These are phyloP conservation scores for Sebastes fasciatus DNA, from an alignment of 2,113 vertebrate genomes.

Conservation along the genomic window DNA sequence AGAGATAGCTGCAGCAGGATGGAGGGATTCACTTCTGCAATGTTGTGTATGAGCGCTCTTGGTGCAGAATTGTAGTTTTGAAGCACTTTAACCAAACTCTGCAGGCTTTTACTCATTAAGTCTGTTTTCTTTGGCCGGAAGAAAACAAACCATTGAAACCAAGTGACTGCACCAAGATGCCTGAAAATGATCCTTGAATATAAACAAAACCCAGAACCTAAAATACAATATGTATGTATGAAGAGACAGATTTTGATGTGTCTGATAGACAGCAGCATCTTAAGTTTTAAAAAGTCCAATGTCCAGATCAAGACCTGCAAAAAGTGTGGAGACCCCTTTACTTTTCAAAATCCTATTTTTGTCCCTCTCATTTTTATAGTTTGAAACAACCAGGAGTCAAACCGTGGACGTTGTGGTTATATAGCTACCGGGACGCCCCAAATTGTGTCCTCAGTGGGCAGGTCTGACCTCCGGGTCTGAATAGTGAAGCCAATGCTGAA, in stretches of 20 bases:
- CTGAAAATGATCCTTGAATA: background rate
- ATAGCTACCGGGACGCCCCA: background rate
- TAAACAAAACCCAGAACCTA: background rate
- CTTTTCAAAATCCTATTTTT: too few relatives aligned
- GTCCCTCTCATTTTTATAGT: too few relatives aligned
- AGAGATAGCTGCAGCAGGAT: background rate
- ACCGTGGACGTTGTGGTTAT: background rate
- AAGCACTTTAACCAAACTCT: background rate
- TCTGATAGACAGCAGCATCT: too few relatives aligned
- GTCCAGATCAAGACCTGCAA: too few relatives aligned
- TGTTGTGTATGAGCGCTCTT: background rate
- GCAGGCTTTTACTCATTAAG: background rate
- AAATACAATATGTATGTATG: too few relatives aligned
- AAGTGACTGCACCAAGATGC: background rate
- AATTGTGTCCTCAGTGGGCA: background rate
- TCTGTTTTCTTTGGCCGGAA: background rate
- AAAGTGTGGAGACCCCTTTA: too few relatives aligned
- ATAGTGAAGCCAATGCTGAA: too few relatives aligned
- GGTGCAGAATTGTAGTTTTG: background rate
- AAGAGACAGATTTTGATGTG: too few relatives aligned
- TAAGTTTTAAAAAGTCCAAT: too few relatives aligned
- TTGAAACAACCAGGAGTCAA: background rate
- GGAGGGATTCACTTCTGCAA: background rate
- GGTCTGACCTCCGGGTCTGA: too few relatives aligned
- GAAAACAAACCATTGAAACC: background rate